A percentile compares a stretch with the other conserved stretches of the same genome.
Conservation (phyloP, 2,888 invertebrate species). For the Acleris cristana region DNA sequence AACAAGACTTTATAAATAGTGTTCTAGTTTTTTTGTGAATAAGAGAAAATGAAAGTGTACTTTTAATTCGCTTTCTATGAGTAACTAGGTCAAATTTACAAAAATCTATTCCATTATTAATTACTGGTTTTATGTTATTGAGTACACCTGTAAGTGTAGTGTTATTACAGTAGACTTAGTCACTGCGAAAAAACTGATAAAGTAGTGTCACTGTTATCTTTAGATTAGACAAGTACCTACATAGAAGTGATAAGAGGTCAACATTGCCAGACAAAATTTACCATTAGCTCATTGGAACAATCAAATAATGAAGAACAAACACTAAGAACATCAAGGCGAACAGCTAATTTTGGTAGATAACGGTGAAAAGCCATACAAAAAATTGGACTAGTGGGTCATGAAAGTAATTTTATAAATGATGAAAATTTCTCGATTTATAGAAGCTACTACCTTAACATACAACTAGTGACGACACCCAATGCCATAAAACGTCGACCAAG, state of each 20-base stretch:
- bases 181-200: constrained; percentile 9
- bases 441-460: constrained; percentile 11
- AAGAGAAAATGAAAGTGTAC: constrained; percentile 21
- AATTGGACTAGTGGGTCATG: constrained; percentile 33
- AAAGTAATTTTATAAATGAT: constrained; percentile 11
- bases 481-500: constrained; percentile 59
- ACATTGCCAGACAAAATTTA: constrained; percentile 4
- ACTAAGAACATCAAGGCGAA: background rate
- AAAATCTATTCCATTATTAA: constrained; percentile 13
- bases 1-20: no score
- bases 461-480: constrained; percentile 44
- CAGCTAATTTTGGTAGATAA: background rate
- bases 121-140: constrained; percentile 2
- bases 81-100: constrained; percentile 25
- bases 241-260: constrained; percentile 27
- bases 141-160: constrained; percentile 6
- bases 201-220: constrained; percentile 23
- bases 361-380: constrained; percentile 9
- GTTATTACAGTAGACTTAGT: constrained; percentile 8
- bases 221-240: constrained; percentile 29
- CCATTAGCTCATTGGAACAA: background rate
- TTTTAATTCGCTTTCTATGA: constrained; percentile 29
- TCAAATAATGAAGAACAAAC: constrained; percentile 6
- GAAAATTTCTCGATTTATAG: constrained; percentile 1
- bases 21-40: no score